Base-by-base conservation (phyloP, 1,140 invertebrate genomes). In the Radopholus similis region DNA sequence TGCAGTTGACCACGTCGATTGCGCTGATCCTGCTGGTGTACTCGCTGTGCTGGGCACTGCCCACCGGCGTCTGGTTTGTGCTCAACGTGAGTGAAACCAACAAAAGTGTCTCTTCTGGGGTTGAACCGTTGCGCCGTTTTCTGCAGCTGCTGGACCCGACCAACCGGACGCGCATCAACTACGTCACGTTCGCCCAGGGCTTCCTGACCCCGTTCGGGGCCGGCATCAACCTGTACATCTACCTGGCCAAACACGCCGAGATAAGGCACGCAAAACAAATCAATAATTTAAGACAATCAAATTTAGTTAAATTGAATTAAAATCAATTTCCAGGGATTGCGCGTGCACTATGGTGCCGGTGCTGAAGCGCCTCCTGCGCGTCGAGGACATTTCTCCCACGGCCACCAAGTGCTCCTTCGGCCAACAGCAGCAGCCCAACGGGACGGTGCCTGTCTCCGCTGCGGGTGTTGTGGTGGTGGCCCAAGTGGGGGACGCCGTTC, bases 141-240 rank as follows among this genome's bases (percentile, higher is more conserved):
- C 15, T 54, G n/a, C 15, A 54, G 51, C 15, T 54, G 15, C 4
- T 6, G 4, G 51, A 54, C 5, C 35, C 15, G 5, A 4, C 15
- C 18, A 54, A 54, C n/a, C 51, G 51, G 30, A 21, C 11, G 9
- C 2, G 51, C 5, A 54, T 54, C 18, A 54, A 54, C 5, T 13
- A 15, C n/a, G 51, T 54, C 5, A 54, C 51, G 1, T 54, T 32
- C 35, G 35, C 35, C 35, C 51, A 54, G 35, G 51, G 51, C n/a
- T 54, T 54, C n/a, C 35, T 54, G 18, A 54, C 51, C 5, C 51
- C 51, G 35, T 54, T 54, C n/a, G 51, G 51, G 35, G 51, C 51
- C 15, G 51, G 51, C 30, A 54, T 54, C 35, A 54, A 54, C 35
- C 35, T 54, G 35, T 54, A 54, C 35, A 54, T 54, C 35, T 54